Conservation (phyloP, 2,113 vertebrate species). For the Pholis gunnellus region DNA sequence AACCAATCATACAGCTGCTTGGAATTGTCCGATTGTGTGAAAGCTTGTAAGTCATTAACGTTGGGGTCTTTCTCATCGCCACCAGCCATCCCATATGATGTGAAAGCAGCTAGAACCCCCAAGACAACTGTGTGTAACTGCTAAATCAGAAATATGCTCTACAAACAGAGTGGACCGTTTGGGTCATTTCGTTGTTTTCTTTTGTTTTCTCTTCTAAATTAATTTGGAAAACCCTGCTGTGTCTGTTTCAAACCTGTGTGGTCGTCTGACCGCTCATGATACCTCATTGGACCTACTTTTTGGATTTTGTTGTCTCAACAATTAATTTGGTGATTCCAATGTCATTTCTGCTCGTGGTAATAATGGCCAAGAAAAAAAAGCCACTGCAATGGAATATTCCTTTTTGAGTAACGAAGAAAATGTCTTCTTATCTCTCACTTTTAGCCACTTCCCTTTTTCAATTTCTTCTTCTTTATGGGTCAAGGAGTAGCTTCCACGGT, state of each 20-base stretch:
- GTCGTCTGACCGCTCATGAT: background rate
- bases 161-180: background rate
- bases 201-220: background rate
- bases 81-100: background rate
- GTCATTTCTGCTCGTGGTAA: background rate
- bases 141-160: background rate
- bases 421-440: conserved; percentile 3
- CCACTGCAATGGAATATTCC: background rate
- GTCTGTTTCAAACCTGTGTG: background rate
- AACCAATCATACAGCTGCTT: background rate
- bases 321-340: background rate
- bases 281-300: background rate
- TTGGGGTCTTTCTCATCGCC: background rate
- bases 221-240: background rate
- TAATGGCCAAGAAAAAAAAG: background rate
- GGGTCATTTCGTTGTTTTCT: background rate
- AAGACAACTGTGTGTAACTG: background rate
- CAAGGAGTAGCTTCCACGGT: conserved; percentile 51
- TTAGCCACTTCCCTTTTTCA: conserved; percentile 38
- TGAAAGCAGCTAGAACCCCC: background rate
- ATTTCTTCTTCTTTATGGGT: conserved; percentile 30
- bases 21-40: background rate
- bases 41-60: background rate
- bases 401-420: conserved; percentile 11
- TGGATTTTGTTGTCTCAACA: background rate